Conservation (phyloP, 2,888 invertebrate species). For the Harpagoxenus sublaevis region DNA sequence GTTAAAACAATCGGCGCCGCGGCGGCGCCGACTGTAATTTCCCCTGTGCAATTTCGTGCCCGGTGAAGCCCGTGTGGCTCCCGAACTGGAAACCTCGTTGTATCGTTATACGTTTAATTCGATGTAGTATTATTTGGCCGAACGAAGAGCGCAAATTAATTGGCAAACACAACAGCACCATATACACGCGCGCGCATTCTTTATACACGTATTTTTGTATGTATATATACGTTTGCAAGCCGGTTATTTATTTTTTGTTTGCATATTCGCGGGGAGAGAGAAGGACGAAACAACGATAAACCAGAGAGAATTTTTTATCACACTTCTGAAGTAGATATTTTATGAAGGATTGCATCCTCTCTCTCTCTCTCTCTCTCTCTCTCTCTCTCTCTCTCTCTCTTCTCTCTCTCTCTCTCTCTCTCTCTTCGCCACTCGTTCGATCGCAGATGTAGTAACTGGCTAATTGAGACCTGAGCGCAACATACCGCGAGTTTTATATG, state of each 20-base stretch:
- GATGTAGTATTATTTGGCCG: constrained; percentile 24
- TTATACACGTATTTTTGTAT: background rate
- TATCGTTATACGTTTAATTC: constrained; percentile 29
- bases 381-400: background rate
- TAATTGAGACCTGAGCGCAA: background rate
- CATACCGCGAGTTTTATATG: background rate
- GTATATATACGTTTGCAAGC: background rate
- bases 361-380: background rate
- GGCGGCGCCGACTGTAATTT: constrained; percentile 12
- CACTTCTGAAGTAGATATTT: background rate
- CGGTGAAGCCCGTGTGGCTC: background rate
- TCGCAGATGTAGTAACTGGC: background rate
- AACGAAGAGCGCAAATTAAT: constrained; percentile 25
- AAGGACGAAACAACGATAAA: background rate
- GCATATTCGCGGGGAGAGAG: background rate
- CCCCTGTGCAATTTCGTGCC: background rate
- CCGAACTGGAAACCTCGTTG: constrained; percentile 1
- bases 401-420: background rate
- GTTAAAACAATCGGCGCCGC: constrained; percentile 31
- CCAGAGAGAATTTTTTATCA: background rate
- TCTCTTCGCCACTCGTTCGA: background rate
- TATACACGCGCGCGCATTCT: background rate
- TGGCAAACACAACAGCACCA: background rate
- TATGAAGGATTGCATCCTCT: background rate
- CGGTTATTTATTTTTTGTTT: background rate